phyloP scores from a whole-genome alignment of 2,797 vertebrate species.

The Amblyraja radiata region DNA sequence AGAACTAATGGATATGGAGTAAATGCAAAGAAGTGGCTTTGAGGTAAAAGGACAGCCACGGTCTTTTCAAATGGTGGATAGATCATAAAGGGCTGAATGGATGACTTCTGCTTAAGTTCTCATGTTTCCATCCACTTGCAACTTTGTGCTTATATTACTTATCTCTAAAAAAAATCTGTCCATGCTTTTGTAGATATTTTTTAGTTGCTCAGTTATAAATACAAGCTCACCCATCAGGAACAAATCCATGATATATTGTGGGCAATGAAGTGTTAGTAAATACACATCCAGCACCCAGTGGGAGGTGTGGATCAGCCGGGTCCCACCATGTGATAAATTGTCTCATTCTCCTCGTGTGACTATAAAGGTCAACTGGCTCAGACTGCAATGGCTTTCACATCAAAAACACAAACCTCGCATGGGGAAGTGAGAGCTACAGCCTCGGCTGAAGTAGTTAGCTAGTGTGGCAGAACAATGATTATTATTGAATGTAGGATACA shows the following conservation, averaged over 20 bases:
- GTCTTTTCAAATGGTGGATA: no score
- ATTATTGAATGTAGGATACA: not conserved
- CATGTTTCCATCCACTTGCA: not conserved
- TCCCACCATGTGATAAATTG: not conserved
- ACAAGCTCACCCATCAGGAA: not conserved
- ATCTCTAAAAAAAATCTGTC: no score
- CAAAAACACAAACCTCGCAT: not conserved
- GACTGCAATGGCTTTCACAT: not conserved
- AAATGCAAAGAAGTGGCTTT: no score
- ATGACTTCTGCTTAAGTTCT: no score
- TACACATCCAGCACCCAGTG: no score
- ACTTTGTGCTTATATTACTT: no score
- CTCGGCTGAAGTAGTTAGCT: not conserved
- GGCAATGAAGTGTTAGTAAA: conserved; percentile 19
- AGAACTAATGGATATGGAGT: no score
- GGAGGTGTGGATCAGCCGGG: not conserved
- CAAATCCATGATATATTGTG: not conserved
- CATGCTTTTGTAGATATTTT: not conserved
- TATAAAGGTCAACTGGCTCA: not conserved
- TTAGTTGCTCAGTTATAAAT: not conserved
- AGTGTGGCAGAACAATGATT: not conserved
- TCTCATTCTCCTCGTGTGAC: conserved; percentile 17
- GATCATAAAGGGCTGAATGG: no score
- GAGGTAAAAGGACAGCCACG: no score
- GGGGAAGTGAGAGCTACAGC: not conserved